A percentile compares a stretch with the other conserved stretches of the same genome.
phyloP scores from a whole-genome alignment of 2,113 vertebrate species.

The Semicossyphus pulcher region DNA sequence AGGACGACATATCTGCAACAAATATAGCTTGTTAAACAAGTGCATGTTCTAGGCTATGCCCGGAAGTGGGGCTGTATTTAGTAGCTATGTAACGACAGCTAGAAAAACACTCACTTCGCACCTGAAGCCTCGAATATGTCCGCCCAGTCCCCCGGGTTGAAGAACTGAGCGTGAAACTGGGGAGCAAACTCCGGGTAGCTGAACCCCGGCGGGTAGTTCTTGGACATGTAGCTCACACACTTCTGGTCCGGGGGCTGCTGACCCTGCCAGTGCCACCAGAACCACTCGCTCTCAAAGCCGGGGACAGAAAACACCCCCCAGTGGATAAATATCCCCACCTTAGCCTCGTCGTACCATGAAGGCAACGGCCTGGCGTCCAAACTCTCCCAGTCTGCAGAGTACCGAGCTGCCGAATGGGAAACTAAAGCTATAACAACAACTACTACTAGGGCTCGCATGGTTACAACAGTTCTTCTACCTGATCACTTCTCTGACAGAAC shows the following conservation, averaged over 20 bases:
- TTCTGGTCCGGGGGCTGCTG: conserved; percentile 22
- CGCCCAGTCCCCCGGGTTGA: conserved; percentile 88
- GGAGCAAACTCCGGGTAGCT: conserved; percentile 89
- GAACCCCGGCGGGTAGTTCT: conserved; percentile 89
- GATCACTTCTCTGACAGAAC: fast-evolving
- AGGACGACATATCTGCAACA: conserved; percentile 92
- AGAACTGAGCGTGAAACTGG: conserved; percentile 87
- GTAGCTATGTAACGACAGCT: too few relatives aligned
- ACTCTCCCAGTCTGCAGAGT: conserved; percentile 88
- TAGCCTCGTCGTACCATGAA: conserved; percentile 90
- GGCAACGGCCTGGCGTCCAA: conserved; percentile 92
- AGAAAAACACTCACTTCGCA: conserved; percentile 85
- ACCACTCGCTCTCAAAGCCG: conserved; percentile 94
- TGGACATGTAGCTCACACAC: conserved; percentile 84
- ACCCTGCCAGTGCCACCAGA: conserved; percentile 95
- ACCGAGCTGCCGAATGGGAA: conserved; percentile 57
- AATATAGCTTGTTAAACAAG: too few relatives aligned
- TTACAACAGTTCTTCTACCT: fast-evolving
- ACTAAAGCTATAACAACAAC: background rate
- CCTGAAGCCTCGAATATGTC: conserved; percentile 88
- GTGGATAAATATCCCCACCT: conserved; percentile 94
- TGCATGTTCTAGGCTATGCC: too few relatives aligned
- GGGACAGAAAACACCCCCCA: conserved; percentile 96
- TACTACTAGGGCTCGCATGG: background rate
- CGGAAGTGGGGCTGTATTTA: too few relatives aligned